Conservation (phyloP, 1,140 invertebrate species). For the Diabrotica virgifera region DNA sequence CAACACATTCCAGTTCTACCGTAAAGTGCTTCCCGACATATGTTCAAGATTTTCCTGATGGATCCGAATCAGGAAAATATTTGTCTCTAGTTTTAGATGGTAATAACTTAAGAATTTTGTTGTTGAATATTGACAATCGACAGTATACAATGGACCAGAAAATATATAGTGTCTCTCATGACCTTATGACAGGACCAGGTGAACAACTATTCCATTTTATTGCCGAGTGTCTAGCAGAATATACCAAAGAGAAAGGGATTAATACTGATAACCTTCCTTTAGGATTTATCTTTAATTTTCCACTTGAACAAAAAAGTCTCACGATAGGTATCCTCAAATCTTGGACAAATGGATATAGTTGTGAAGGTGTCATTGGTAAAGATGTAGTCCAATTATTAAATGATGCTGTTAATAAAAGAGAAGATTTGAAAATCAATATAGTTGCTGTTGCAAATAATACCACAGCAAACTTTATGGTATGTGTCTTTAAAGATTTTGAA, state of each 20-base stretch:
- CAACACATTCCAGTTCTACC: constrained; percentile 71
- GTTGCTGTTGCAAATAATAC: constrained; percentile 98
- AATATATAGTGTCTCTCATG: constrained; percentile 92
- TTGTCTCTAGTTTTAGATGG: constrained; percentile 96
- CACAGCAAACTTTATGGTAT: constrained; percentile 98
- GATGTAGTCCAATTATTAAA: constrained; percentile 83
- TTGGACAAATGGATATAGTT: constrained; percentile 98
- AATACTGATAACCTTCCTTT: constrained; percentile 78
- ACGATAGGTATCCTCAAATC: constrained; percentile 82
- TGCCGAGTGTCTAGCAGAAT: constrained; percentile 89
- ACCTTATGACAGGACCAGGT: constrained; percentile 89
- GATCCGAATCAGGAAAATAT: constrained; percentile 94
- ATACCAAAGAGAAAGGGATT: constrained; percentile 81
- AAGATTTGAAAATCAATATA: constrained; percentile 68
- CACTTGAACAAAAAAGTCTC: constrained; percentile 85
- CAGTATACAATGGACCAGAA: constrained; percentile 91
- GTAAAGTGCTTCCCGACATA: constrained; percentile 87
- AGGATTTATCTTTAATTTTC: constrained; percentile 99
- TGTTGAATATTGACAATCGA: constrained; percentile 81
- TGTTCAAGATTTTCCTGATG: constrained; percentile 93
- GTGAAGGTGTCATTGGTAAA: constrained; percentile 78
- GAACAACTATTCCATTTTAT: constrained; percentile 92
- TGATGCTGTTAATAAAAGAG: constrained; percentile 73
- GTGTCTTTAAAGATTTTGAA: constrained; percentile 91
- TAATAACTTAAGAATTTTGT: constrained; percentile 96